A percentile compares a stretch with the other conserved stretches of the same genome.
Evolutionary conservation across 1,140 invertebrate species (phyloP).

Genomic region (Drosophila nasuta): DNA sequence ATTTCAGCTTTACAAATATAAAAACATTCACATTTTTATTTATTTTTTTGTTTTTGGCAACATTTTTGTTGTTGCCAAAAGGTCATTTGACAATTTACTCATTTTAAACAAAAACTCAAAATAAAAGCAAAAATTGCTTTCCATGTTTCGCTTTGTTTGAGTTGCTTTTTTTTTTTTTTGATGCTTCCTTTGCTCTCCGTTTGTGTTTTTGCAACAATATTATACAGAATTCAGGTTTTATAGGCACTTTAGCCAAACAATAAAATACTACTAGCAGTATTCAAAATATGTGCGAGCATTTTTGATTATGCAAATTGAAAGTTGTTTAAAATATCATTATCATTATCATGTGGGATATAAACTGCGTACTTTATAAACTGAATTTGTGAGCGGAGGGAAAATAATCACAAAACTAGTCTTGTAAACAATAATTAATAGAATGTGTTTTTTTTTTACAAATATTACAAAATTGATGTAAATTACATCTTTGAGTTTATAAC

Average conservation of each 20-base stretch:
- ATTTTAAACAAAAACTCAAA: slow-evolving; percentile 9
- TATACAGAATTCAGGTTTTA: slow-evolving; percentile 25
- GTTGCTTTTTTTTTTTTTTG: not conserved
- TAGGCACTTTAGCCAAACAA: no score
- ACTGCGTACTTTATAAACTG: not conserved
- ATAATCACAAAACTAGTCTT: slow-evolving; percentile 37
- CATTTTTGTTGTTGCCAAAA: slow-evolving; percentile 19
- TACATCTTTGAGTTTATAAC: not conserved
- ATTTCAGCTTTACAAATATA: slow-evolving; percentile 43
- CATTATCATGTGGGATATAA: not conserved
- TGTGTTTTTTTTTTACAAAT: not conserved
- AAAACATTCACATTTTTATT: slow-evolving; percentile 25
- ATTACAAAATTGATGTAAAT: not conserved
- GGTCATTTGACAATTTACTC: slow-evolving; percentile 12
- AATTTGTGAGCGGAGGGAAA: not conserved
- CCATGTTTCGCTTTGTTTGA: slow-evolving; percentile 13
- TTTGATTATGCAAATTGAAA: slow-evolving; percentile 26
- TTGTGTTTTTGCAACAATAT: slow-evolving; percentile 9
- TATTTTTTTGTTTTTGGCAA: slow-evolving; percentile 37
- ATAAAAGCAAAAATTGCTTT: slow-evolving; percentile 3
- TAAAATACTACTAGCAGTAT: not conserved
- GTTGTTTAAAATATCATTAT: not conserved
- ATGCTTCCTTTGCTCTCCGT: slow-evolving; percentile 11
- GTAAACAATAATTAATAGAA: slow-evolving; percentile 57
- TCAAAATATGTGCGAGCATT: not conserved